Base-by-base conservation (phyloP, 2,888 invertebrate genomes). In the Anthophora plumipes region DNA sequence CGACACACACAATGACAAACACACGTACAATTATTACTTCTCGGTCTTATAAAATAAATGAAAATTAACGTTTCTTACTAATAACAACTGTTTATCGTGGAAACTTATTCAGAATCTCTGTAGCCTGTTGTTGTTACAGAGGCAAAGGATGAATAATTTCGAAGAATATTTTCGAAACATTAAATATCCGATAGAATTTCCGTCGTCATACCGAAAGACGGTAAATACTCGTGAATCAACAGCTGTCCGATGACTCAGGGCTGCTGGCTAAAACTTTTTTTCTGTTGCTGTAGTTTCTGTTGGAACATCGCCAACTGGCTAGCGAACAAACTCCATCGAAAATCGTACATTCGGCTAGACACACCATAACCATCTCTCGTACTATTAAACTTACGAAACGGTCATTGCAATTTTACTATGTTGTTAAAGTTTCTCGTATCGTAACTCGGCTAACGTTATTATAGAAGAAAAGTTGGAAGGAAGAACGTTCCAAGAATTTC, bases 201-300 rank as follows among this genome's bases (percentile, higher is more conserved):
- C 11, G n/a, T 22, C 46, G 25, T 68, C 46, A 80, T 83, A 76
- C 71, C 48, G 60, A 59, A 77, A 66, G 73, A 78, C 61, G 37
- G 74, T 78, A 77, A 85, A 85, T 80, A 83, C 85, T 80, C 81
- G 80, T 82, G 84, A 84, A 85, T 85, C 86, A 86, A 86, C 86
- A 86, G 85, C 84, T 85, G 85, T 76, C 77, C 73, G 85, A 67
- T 86, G 86, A 86, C 66, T 86, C 86, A 84, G 84, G n/a, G n/a
- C n/a, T 68, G 59, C 59, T 54, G 75, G 72, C 66, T 82, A 57
- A 81, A 77, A 67, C 76, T 77, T 84, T 83, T 72, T 74, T 20
- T 39, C 71, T n/a, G n/a, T 54, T 77, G 67, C 59, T 43, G 48
- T 31, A 72, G 57, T 69, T 52, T 68, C 54, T 57, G 69, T 70